phyloP scores from a whole-genome alignment of 2,797 vertebrate genomes.

The Macropodus opercularis region DNA sequence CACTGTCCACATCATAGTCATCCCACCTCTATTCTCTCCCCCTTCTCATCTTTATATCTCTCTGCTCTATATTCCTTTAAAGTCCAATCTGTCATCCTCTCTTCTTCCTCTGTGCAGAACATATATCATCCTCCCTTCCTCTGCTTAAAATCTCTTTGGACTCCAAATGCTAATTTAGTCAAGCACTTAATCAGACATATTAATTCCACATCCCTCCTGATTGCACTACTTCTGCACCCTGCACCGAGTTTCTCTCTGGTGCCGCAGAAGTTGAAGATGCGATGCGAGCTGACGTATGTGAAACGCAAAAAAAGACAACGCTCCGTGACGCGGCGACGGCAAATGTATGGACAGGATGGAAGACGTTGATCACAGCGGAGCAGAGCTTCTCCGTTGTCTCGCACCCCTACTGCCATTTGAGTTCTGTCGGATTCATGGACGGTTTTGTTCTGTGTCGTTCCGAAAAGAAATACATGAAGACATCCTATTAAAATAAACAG shows the following conservation, averaged over 20 bases:
- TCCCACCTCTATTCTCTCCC: constrained; percentile 6
- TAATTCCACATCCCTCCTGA: constrained; percentile 74
- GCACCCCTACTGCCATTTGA: constrained; percentile 24
- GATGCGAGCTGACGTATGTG: neutral
- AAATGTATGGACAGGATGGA: neutral
- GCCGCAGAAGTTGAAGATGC: constrained; percentile 16
- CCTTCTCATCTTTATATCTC: constrained; percentile 24
- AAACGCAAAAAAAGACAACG: constrained; percentile 10
- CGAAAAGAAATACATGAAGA: constrained; percentile 24
- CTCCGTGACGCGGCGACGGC: constrained; percentile 2
- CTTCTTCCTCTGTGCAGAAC: constrained; percentile 27
- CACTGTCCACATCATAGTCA: neutral
- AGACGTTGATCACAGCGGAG: neutral
- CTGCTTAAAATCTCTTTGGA: constrained; percentile 67
- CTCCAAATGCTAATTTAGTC: constrained; percentile 72
- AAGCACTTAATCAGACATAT: constrained; percentile 77
- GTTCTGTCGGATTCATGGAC: constrained; percentile 16
- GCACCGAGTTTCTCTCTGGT: constrained; percentile 36
- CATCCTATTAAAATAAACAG: constrained; percentile 32
- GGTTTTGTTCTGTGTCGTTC: constrained; percentile 35
- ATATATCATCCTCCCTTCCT: constrained; percentile 27
- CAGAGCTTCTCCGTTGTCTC: constrained; percentile 13
- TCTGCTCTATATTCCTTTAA: too few species aligned
- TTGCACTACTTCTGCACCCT: constrained; percentile 64
- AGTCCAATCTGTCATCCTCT: constrained; percentile 31